phyloP scores from a whole-genome alignment of 2,888 invertebrate genomes.

The Sarcophaga rosellei region DNA sequence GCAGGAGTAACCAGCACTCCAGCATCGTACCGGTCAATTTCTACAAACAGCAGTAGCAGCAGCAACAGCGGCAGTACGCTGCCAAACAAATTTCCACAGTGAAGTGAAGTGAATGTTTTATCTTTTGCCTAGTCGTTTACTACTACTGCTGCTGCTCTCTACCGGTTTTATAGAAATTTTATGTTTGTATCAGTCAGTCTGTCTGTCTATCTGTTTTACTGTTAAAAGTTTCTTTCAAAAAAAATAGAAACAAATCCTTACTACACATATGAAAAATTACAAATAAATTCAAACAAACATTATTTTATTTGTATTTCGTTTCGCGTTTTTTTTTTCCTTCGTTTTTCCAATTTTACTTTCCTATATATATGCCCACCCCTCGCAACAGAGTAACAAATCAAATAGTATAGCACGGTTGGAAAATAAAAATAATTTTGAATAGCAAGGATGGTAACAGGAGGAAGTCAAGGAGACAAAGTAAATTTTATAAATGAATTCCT shows the following conservation, averaged over 20 bases:
- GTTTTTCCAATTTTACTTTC: no score
- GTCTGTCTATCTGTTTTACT: background rate
- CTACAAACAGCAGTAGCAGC: background rate
- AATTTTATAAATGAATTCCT: constrained; percentile 32
- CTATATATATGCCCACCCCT: background rate
- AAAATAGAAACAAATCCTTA: background rate
- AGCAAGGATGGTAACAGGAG: background rate
- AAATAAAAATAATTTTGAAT: background rate
- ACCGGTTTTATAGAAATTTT: constrained; percentile 20
- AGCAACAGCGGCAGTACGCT: background rate
- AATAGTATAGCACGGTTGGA: constrained; percentile 33
- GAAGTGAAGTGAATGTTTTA: constrained; percentile 48
- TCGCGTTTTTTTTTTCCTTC: background rate
- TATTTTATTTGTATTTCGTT: background rate
- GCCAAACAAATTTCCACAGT: constrained; percentile 28
- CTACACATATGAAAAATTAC: constrained; percentile 48
- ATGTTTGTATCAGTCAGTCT: constrained; percentile 23
- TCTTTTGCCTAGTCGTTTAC: constrained; percentile 30
- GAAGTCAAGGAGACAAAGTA: constrained; percentile 19
- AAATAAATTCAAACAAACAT: constrained; percentile 58
- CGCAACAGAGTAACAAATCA: constrained; percentile 51
- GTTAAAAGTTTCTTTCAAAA: background rate
- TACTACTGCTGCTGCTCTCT: background rate
- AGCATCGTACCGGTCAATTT: background rate
- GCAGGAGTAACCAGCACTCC: constrained; percentile 51